Evolutionary conservation across 1,140 invertebrate species (phyloP), one percentile per base, ranked within the genome.

Genomic region (Andricus grossulariae): DNA sequence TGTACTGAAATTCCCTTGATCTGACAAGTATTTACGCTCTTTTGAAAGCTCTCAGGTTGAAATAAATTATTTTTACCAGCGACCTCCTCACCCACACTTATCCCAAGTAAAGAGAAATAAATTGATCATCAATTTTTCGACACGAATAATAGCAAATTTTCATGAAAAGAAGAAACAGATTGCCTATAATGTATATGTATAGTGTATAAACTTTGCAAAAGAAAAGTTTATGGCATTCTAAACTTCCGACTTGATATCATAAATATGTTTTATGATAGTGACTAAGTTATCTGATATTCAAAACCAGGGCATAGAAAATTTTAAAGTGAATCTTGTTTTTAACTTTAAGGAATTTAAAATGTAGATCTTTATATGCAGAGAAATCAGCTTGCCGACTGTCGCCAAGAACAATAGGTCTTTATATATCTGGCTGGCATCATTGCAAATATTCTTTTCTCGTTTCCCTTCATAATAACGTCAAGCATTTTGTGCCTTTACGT

Each of bases 391-490:
- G 12, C 3, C n/a, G 3, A 66, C n/a, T 6, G 32, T 16, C 25
- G 60, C 60, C 60, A 66, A 66, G 60, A 66, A 66, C 60, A 66
- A 66, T 66, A 16, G 39, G 60, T 21, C 2, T 25, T 4, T 8
- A 45, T 16, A 32, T 60, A 32, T 32, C 32, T 32, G 15, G 19
- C 4, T 66, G 25, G 5, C 32, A 66, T 16, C 25, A 15, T 16
- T 6, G 16, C 11, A n/a, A 19, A 19, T 55, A 19, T 57, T 21
- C 25, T 57, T 25, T 25, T 57, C 19, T 32, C 32, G 10, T 66
- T 66, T 32, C 11, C 57, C 15, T 32, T 66, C 15, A 32, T 15
- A 60, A 60, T 60, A 60, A 60, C 21, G 25, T 60, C 21, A 60
- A 60, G 15, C 57, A 60, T 60, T 21, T 15, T 60, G 13, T 60